phyloP scores from a whole-genome alignment of 2,113 vertebrate species.

The Isichthys henryi region DNA sequence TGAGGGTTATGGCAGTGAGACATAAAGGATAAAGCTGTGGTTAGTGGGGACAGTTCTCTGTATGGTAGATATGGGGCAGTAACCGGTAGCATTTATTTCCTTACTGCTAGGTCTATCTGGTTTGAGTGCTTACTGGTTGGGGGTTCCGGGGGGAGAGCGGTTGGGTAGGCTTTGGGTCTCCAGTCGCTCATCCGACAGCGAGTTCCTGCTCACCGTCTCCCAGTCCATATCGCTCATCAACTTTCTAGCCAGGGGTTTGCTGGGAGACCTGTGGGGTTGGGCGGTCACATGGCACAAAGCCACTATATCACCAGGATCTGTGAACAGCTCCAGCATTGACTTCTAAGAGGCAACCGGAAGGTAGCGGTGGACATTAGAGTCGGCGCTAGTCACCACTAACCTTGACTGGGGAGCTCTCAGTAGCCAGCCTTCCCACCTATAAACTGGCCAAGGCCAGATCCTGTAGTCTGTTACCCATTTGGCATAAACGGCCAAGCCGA shows the following conservation, averaged over 20 bases:
- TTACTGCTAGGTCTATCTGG: background rate
- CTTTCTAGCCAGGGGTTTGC: slow-evolving; percentile 86
- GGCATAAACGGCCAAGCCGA: background rate
- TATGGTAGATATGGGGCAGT: background rate
- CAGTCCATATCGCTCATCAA: slow-evolving; percentile 82
- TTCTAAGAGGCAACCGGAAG: background rate
- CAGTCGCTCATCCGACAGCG: slow-evolving; percentile 85
- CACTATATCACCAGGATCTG: background rate
- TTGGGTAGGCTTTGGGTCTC: slow-evolving; percentile 96
- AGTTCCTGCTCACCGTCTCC: slow-evolving; percentile 91
- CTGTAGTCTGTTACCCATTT: background rate
- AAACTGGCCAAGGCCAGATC: background rate
- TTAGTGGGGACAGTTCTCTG: background rate
- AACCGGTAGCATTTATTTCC: background rate
- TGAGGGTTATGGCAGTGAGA: background rate
- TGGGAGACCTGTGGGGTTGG: slow-evolving; percentile 74
- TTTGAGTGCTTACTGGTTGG: slow-evolving; percentile 80
- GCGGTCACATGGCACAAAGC: background rate
- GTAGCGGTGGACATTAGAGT: background rate
- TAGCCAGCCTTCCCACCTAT: background rate
- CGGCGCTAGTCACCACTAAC: background rate
- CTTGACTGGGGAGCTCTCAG: background rate
- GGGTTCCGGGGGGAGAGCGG: slow-evolving; percentile 91
- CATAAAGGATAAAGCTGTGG: slow-evolving; percentile 18
- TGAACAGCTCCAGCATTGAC: background rate